These are phyloP conservation scores for Corapipo altera DNA, from an alignment of 2,113 vertebrate species.

Conservation along the genomic window DNA sequence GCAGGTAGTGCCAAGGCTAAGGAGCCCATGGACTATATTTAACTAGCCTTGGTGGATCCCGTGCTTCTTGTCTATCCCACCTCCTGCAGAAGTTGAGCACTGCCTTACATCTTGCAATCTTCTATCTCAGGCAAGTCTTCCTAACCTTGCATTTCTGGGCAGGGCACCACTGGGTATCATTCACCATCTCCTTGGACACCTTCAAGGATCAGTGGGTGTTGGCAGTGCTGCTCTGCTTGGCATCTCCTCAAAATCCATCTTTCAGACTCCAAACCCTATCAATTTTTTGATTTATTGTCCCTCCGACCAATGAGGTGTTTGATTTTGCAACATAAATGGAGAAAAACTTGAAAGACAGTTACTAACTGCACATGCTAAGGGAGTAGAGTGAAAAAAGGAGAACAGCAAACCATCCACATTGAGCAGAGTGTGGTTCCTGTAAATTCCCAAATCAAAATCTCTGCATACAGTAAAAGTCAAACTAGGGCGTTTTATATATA, in stretches of 20 bases:
- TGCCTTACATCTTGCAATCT: neutral
- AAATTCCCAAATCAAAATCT: neutral
- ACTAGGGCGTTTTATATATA: neutral
- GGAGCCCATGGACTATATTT: neutral
- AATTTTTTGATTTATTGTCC: neutral
- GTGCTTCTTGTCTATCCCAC: neutral
- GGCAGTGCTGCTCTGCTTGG: neutral
- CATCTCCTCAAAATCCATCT: neutral
- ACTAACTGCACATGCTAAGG: neutral
- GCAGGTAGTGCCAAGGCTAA: neutral
- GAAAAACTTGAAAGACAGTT: neutral
- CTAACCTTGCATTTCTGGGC: neutral
- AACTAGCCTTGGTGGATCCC: neutral
- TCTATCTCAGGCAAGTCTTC: neutral
- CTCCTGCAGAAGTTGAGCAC: neutral
- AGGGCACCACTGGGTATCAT: neutral
- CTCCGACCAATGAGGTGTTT: neutral
- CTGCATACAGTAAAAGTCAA: neutral
- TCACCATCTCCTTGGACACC: neutral
- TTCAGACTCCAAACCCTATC: neutral
- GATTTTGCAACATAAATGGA: neutral
- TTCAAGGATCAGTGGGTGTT: neutral
- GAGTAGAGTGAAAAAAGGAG: neutral
- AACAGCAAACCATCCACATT: neutral
- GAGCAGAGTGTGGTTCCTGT: neutral